phyloP scores from a whole-genome alignment of 2,888 invertebrate species.

The Drosophila testacea region DNA sequence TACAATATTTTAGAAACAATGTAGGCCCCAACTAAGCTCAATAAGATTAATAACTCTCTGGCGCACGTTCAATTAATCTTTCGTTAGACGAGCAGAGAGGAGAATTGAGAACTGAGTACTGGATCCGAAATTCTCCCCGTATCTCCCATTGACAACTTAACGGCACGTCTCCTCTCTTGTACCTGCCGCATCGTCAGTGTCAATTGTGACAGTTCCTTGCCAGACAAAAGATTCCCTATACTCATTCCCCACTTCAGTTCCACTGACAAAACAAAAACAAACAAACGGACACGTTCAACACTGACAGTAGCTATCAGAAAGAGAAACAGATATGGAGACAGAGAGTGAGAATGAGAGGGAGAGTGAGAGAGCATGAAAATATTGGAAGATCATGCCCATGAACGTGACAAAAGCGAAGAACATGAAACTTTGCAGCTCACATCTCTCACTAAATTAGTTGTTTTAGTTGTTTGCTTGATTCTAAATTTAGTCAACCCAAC shows the following conservation, averaged over 20 bases:
- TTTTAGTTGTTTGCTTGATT: constrained; percentile 55
- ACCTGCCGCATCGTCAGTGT: constrained; percentile 80
- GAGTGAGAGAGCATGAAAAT: constrained; percentile 2
- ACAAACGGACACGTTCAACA: constrained; percentile 72
- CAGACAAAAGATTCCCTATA: constrained; percentile 47
- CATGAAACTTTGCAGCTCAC: constrained; percentile 59
- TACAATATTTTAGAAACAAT: constrained; percentile 81
- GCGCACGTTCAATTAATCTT: constrained; percentile 84
- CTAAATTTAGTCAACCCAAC: constrained; percentile 70
- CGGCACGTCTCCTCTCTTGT: constrained; percentile 64
- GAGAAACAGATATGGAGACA: not conserved
- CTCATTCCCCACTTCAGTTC: constrained; percentile 9
- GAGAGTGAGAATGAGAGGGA: not conserved
- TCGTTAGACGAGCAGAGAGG: constrained; percentile 44
- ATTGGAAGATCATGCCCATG: constrained; percentile 79
- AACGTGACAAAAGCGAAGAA: constrained; percentile 84
- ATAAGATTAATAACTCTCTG: constrained; percentile 83
- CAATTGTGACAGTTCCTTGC: constrained; percentile 74
- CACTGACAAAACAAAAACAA: constrained; percentile 65
- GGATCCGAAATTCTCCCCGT: constrained; percentile 18
- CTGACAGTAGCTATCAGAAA: constrained; percentile 8
- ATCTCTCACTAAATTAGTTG: constrained; percentile 76
- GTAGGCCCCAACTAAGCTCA: constrained; percentile 68
- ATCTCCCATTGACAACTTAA: constrained; percentile 60
- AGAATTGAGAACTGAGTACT: constrained; percentile 7